Conservation (phyloP, 2,888 invertebrate species). For the Nowickia ferox region DNA sequence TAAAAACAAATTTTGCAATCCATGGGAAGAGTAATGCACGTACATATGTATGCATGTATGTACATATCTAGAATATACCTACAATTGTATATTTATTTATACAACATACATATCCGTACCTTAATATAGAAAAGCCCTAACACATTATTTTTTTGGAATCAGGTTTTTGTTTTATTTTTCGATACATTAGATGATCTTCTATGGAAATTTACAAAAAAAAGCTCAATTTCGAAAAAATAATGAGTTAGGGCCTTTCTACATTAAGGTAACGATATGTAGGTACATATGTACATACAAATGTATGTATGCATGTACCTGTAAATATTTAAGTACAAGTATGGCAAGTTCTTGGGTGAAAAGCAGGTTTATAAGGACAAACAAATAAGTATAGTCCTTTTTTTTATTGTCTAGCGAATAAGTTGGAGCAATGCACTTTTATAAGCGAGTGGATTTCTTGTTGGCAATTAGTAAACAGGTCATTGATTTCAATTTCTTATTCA, state of each 20-base stretch:
- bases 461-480: slow-evolving; percentile 63
- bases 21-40: not conserved
- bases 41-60: not conserved
- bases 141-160: no score
- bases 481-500: slow-evolving; percentile 49
- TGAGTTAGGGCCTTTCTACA: no score
- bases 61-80: not conserved
- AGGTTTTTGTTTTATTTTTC: no score
- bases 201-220: no score
- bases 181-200: no score
- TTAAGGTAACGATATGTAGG: no score
- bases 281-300: no score
- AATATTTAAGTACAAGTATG: no score
- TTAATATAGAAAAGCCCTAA: no score
- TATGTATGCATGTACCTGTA: no score
- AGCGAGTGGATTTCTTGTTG: not conserved
- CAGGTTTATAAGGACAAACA: slow-evolving; percentile 4
- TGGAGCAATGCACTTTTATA: slow-evolving; percentile 36
- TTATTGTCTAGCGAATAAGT: not conserved
- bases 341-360: not conserved
- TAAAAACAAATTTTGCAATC: slow-evolving; percentile 19
- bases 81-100: not conserved
- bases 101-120: no score
- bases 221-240: no score
- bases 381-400: slow-evolving; percentile 19